Evolutionary conservation across 2,797 vertebrate species (phyloP).

Genomic region (Scyliorhinus canicula): DNA sequence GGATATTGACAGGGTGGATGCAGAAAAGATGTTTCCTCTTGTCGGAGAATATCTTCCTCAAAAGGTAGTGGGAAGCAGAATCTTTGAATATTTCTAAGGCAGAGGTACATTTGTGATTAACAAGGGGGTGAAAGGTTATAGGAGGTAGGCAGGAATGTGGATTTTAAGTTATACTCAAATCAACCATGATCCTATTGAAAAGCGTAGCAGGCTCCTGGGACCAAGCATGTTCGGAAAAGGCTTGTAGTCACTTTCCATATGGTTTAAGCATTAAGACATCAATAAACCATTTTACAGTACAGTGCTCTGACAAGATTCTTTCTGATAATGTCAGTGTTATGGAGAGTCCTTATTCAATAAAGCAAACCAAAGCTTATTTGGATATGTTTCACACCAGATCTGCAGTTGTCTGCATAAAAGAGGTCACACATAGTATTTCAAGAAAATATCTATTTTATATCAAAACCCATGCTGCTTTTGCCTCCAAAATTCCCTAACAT

Average conservation of each 20-base stretch:
- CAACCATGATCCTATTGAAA: too few relatives aligned
- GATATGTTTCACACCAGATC: background rate
- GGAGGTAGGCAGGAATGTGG: too few relatives aligned
- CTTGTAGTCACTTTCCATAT: background rate
- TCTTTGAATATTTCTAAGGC: too few relatives aligned
- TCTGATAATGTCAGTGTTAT: background rate
- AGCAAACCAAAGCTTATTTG: background rate
- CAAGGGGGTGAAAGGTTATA: too few relatives aligned
- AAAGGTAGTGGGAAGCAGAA: too few relatives aligned
- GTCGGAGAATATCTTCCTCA: too few relatives aligned
- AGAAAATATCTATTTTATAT: background rate
- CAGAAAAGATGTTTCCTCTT: too few relatives aligned
- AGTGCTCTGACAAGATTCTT: background rate
- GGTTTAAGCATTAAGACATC: background rate
- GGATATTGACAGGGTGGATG: too few relatives aligned
- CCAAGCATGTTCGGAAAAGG: background rate
- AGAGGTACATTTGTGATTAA: too few relatives aligned
- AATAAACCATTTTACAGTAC: background rate
- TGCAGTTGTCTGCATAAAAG: background rate
- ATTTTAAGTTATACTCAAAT: too few relatives aligned
- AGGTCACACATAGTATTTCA: background rate
- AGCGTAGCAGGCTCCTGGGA: too few relatives aligned
- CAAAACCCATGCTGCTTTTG: background rate
- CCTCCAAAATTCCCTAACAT: background rate
- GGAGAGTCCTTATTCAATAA: constrained; percentile 1